phyloP scores from a whole-genome alignment of 2,797 vertebrate genomes.

The Perodicticus potto region DNA sequence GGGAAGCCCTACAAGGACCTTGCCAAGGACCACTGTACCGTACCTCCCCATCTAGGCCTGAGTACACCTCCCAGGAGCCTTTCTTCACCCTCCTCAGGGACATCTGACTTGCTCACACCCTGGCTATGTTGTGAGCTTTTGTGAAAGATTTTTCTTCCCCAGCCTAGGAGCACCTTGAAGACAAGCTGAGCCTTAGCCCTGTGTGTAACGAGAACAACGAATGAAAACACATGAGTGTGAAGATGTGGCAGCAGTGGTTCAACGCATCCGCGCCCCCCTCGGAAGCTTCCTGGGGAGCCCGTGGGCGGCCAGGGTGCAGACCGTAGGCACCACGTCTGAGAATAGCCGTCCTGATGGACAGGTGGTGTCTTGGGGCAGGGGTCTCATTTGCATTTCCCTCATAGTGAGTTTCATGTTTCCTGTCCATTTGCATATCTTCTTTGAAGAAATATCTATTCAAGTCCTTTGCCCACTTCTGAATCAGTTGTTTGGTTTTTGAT shows the following conservation, averaged over 20 bases:
- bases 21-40: background rate
- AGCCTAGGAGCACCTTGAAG: background rate
- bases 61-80: background rate
- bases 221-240: background rate
- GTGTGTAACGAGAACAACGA: background rate
- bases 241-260: background rate
- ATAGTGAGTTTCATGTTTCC: accelerated
- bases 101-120: background rate
- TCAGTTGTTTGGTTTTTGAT: background rate
- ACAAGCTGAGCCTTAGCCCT: background rate
- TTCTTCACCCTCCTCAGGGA: background rate
- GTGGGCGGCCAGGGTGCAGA: too few species aligned
- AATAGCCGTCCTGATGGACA: accelerated
- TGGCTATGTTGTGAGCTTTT: background rate
- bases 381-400: accelerated
- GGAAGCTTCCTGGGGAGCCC: background rate
- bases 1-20: background rate
- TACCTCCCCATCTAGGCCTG: background rate
- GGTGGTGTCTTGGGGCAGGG: accelerated
- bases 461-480: background rate
- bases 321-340: background rate
- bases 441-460: background rate
- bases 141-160: background rate
- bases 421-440: background rate
- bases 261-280: background rate